Base-by-base conservation (phyloP, 2,113 vertebrate species). In the Oreochromis niloticus region DNA sequence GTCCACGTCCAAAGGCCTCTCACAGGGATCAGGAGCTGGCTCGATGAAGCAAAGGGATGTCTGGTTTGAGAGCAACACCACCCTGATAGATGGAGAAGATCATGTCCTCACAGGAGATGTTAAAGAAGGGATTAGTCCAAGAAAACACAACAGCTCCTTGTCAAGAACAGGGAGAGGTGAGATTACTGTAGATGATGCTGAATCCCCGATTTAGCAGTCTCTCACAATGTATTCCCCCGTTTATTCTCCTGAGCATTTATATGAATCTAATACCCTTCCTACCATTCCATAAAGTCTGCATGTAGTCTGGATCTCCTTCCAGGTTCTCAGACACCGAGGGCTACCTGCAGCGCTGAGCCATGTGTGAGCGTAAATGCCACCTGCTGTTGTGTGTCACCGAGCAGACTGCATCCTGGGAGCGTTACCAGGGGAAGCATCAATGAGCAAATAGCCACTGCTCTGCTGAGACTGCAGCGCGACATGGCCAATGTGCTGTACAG, bases 401-500 rank as follows among this genome's bases (percentile, higher is more conserved):
- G 95, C 95, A 92, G 96, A 96, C 27, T 1, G 27, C 11, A 94
- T 73, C 36, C 96, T 0, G 96, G 97, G n/a, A 87, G 94, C 59
- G 93, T 91, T 22, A 86, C 95, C 5, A 87, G 94, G 46, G 94
- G 94, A 46, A 95, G 93, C 85, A 89, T 98, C 82, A 97, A 96
- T 0, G 96, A 97, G 80, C 98, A 98, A 92, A 97, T 99, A 3
- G 97, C 96, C 0, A 84, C 96, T 0, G 96, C 97, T 71, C 96
- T 99, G 87, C 95, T 97, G 89, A 93, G 95, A 56, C 84, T 99
- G 90, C 98, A 99, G 83, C 96, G 97, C 11, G 97, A 99, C 94
- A 99, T 99, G 98, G 96, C 97, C 94, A 96, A 94, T 1, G 97
- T 98, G 55, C 94, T 98, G 36, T 97, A 97, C 91, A 96, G 97